Evolutionary conservation across 2,113 vertebrate genomes (phyloP).

Genomic region (Phalacrocorax carbo): DNA sequence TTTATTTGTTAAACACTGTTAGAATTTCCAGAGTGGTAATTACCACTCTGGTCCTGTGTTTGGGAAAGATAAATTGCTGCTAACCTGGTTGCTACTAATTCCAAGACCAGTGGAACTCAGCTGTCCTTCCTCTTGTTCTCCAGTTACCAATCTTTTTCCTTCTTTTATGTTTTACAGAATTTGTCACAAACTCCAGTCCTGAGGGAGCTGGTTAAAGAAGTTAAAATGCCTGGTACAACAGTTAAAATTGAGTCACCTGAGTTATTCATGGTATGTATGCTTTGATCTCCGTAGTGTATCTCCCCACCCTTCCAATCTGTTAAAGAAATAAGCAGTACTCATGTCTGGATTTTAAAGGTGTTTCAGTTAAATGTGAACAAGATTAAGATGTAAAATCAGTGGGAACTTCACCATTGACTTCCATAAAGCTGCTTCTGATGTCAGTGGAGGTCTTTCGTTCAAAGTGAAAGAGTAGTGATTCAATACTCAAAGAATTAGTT

Average conservation of each 20-base stretch:
- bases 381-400: not conserved
- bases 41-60: not conserved
- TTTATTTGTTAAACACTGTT: not conserved
- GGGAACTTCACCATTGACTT: not conserved
- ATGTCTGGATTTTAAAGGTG: not conserved
- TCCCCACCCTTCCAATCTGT: not conserved
- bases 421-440: not conserved
- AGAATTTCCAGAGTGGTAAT: not conserved
- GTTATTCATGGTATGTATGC: constrained; percentile 66
- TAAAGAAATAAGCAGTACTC: not conserved
- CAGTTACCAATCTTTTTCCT: not conserved
- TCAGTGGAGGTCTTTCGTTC: not conserved
- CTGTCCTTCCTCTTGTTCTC: not conserved
- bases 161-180: constrained; percentile 76
- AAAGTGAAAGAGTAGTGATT: not conserved
- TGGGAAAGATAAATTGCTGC: not conserved
- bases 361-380: not conserved
- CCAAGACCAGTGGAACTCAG: not conserved
- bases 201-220: constrained; percentile 82
- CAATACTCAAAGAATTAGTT: not conserved
- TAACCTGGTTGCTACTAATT: not conserved
- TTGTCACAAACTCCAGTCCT: constrained; percentile 91
- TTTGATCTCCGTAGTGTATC: not conserved
- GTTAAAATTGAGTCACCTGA: constrained; percentile 78
- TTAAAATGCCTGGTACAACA: constrained; percentile 78